Percentiles rank a stretch among this genome's conserved stretches.
phyloP scores from a whole-genome alignment of 2,113 vertebrate species.

The Carassius gibelio region DNA sequence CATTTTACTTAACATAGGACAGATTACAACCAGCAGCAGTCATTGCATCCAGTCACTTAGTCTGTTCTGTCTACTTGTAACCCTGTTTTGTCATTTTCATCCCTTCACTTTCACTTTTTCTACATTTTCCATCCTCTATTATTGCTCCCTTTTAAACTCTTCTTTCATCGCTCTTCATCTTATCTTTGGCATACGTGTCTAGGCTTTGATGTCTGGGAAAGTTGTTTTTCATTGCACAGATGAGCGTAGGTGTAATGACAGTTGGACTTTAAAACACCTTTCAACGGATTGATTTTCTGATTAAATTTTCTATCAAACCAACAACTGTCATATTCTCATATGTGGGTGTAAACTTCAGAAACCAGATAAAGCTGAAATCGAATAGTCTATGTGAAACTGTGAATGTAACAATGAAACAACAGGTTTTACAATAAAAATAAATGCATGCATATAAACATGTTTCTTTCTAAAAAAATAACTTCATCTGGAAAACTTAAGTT shows the following conservation, averaged over 20 bases:
- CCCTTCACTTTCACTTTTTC: background rate
- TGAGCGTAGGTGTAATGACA: background rate
- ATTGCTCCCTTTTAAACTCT: background rate
- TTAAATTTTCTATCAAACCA: constrained; percentile 2
- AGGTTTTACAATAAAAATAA: background rate
- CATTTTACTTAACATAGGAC: background rate
- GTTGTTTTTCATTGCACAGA: background rate
- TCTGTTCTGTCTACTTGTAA: background rate
- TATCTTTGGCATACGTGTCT: background rate
- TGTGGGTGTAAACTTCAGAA: background rate
- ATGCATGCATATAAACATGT: too few species aligned
- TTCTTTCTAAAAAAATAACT: background rate
- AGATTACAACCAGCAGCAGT: background rate
- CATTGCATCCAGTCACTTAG: background rate
- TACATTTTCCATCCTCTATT: background rate
- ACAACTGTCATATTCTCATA: background rate
- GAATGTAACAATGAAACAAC: background rate
- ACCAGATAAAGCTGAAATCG: background rate
- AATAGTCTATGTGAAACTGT: background rate
- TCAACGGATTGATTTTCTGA: background rate
- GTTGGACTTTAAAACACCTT: background rate
- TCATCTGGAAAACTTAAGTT: background rate
- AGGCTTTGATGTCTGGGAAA: background rate
- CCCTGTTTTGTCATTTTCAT: background rate
- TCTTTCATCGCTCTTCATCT: background rate